Conservation (phyloP, 2,888 invertebrate species). For the Ectobius pallidus region DNA sequence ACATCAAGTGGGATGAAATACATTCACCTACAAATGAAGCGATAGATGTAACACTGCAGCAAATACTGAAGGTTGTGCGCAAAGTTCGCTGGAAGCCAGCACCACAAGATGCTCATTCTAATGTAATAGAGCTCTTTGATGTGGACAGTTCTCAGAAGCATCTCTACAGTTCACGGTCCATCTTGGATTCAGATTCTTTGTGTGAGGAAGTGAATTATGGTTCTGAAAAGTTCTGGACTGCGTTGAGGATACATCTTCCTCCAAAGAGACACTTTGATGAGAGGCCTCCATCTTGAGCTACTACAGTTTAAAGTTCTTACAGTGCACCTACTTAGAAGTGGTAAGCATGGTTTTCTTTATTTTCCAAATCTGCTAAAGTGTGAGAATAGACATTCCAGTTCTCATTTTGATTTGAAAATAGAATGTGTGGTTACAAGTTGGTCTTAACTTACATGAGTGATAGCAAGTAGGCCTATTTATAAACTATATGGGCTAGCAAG, state of each 20-base stretch:
- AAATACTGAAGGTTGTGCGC: constrained; percentile 7
- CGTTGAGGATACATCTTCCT: constrained; percentile 8
- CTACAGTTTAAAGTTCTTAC: no score
- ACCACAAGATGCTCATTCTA: not conserved
- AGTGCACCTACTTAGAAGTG: no score
- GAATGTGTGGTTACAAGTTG: no score
- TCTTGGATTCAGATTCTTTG: not conserved
- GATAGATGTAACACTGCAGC: constrained; percentile 14
- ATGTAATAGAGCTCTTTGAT: not conserved
- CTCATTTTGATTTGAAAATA: no score
- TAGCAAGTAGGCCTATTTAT: no score
- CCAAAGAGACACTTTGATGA: not conserved
- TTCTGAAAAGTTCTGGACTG: constrained; percentile 5
- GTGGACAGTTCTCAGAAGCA: not conserved
- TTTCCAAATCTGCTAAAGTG: no score
- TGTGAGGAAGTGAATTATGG: constrained; percentile 4
- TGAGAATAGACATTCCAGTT: no score
- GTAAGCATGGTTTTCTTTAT: no score
- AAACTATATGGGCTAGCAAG: no score
- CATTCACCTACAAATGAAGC: not conserved
- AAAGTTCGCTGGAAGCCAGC: constrained; percentile 9
- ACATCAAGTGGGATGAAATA: constrained; percentile 10
- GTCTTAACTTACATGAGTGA: no score
- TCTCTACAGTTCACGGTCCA: not conserved
- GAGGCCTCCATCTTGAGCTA: not conserved